These are phyloP conservation scores for Leucophora obtusa DNA, from an alignment of 2,888 invertebrate genomes.

Conservation along the genomic window DNA sequence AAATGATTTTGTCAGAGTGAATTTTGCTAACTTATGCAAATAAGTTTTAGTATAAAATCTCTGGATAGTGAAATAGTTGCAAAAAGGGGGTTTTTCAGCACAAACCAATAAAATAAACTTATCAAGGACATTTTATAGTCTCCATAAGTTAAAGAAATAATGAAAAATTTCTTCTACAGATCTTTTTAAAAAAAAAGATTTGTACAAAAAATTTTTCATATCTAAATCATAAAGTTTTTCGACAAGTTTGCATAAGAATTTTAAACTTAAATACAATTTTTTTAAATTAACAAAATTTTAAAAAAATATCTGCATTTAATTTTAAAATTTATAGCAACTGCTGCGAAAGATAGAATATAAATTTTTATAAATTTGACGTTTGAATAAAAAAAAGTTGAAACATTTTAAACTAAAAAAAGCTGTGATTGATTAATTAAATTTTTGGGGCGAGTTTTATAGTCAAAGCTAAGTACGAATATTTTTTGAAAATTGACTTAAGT, in stretches of 20 bases:
- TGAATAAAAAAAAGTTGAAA: background rate
- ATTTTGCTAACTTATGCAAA: conserved; percentile 42
- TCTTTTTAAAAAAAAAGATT: conserved; percentile 30
- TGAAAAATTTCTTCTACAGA: conserved; percentile 55
- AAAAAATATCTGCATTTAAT: background rate
- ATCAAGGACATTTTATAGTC: conserved; percentile 52
- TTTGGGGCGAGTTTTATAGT: too few species aligned
- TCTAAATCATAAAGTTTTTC: background rate
- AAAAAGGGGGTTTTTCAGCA: conserved; percentile 4
- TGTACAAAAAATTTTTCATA: conserved; percentile 53
- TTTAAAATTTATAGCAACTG: background rate
- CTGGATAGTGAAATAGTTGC: background rate
- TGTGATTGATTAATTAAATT: conserved; percentile 37
- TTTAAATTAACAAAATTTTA: background rate
- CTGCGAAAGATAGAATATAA: background rate
- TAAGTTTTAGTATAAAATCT: conserved; percentile 42
- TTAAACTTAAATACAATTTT: background rate
- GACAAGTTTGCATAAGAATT: background rate
- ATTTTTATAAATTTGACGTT: background rate
- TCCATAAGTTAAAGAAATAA: conserved; percentile 33
- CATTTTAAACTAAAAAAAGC: conserved; percentile 5
- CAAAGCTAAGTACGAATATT: too few species aligned
- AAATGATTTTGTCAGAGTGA: background rate
- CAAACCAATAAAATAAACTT: conserved; percentile 14
- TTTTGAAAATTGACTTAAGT: too few species aligned